Evolutionary conservation across 2,797 vertebrate species (phyloP).

Genomic region (Lemur catta): DNA sequence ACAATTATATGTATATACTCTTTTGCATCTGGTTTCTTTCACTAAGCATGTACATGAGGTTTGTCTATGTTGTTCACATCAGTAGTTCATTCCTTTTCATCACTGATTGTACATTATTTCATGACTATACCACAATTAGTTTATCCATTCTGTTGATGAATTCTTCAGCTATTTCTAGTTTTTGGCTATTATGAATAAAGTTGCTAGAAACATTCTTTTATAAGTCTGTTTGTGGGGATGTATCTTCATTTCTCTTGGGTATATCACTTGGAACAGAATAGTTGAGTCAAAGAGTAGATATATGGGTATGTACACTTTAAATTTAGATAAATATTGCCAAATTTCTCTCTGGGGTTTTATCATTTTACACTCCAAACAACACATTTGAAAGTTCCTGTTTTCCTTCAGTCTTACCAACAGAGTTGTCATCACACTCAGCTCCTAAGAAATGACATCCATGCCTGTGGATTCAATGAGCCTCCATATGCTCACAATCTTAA

Average conservation of each 20-base stretch:
- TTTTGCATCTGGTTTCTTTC: not conserved
- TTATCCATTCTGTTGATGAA: constrained; percentile 14
- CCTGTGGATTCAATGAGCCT: not conserved
- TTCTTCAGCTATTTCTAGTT: not conserved
- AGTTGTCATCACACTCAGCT: not conserved
- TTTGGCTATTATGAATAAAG: constrained; percentile 16
- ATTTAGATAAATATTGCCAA: constrained; percentile 6
- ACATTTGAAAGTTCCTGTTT: not conserved
- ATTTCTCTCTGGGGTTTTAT: not conserved
- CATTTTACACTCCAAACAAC: not conserved
- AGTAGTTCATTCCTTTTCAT: not conserved
- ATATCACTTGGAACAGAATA: constrained; percentile 21
- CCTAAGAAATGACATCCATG: constrained; percentile 3
- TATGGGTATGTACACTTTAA: not conserved
- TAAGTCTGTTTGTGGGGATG: not conserved
- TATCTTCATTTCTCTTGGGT: not conserved
- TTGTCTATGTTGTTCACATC: not conserved
- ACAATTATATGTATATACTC: not conserved
- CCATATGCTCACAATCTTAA: not conserved
- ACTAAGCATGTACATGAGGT: not conserved
- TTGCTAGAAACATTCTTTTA: not conserved
- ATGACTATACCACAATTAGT: not conserved
- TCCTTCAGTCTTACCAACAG: not conserved
- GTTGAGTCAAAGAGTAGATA: not conserved
- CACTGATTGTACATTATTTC: not conserved